Conservation (phyloP, 1,140 invertebrate species). For the Mylabris phalerata region DNA sequence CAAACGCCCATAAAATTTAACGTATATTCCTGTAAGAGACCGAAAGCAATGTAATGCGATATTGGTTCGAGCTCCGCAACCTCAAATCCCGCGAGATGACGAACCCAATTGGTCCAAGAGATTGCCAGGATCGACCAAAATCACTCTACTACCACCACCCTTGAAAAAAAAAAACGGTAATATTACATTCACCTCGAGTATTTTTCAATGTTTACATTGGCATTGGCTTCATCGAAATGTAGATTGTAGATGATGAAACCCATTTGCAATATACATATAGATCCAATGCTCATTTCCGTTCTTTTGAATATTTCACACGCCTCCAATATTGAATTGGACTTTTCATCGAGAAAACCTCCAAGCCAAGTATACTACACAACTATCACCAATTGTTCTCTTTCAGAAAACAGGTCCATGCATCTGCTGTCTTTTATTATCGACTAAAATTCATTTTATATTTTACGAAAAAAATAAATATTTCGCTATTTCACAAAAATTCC, state of each 20-base stretch:
- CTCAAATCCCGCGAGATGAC: constrained; percentile 25
- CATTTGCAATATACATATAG: constrained; percentile 28
- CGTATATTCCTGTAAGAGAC: constrained; percentile 29
- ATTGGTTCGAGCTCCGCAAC: constrained; percentile 24
- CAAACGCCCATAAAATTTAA: constrained; percentile 33
- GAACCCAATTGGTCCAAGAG: constrained; percentile 26
- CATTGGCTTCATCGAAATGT: constrained; percentile 28
- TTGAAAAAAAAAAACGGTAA: constrained; percentile 10
- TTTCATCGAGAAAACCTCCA: not conserved
- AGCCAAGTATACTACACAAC: not conserved
- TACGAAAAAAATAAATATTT: too few species aligned
- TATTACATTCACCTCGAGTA: constrained; percentile 35
- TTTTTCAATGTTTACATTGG: constrained; percentile 37
- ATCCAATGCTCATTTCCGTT: constrained; percentile 23
- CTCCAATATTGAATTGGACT: constrained; percentile 9
- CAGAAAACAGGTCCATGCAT: too few species aligned
- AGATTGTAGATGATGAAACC: constrained; percentile 34
- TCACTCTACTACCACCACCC: constrained; percentile 27
- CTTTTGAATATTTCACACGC: constrained; percentile 22
- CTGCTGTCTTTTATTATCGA: too few species aligned
- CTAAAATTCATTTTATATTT: too few species aligned
- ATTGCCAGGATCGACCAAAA: constrained; percentile 23
- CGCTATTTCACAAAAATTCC: not conserved
- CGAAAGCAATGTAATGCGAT: constrained; percentile 28
- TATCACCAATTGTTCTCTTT: too few species aligned